These are phyloP conservation scores for Neomonachus schauinslandi DNA, from an alignment of 2,113 vertebrate genomes.

Conservation along the genomic window DNA sequence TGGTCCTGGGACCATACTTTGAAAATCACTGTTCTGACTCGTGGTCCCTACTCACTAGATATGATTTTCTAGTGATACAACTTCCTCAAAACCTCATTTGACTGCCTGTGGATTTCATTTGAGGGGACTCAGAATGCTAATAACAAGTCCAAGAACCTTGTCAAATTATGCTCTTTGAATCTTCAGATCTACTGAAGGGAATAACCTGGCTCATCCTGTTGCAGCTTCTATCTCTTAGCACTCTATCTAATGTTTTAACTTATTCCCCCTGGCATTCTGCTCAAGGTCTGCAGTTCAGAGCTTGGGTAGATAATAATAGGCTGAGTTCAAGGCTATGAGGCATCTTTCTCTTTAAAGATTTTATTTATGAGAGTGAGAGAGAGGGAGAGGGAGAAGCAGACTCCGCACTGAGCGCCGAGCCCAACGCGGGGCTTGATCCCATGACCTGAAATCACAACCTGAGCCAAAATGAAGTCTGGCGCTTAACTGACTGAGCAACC, in stretches of 20 bases:
- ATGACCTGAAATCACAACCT: neutral
- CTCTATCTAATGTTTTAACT: neutral
- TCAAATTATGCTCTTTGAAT: neutral
- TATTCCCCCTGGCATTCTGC: slow-evolving; percentile 35
- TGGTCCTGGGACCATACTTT: neutral
- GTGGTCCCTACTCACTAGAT: neutral
- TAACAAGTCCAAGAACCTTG: slow-evolving; percentile 19
- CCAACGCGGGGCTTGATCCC: neutral
- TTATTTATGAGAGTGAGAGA: neutral
- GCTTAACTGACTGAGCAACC: neutral
- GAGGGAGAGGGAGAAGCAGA: neutral
- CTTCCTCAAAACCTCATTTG: neutral
- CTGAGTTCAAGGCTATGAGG: neutral
- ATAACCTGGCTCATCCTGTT: neutral
- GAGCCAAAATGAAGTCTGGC: neutral
- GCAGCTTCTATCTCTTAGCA: slow-evolving; percentile 33
- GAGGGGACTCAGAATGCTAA: slow-evolving; percentile 21
- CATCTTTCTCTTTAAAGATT: neutral
- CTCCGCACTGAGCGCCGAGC: neutral
- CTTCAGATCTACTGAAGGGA: slow-evolving; percentile 22
- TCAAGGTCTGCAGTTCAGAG: neutral
- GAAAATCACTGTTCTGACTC: slow-evolving; percentile 12
- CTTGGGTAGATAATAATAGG: neutral
- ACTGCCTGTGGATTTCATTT: neutral
- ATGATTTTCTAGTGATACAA: slow-evolving; percentile 16